Conservation (phyloP, 1,140 invertebrate species). For the Liolophura sinensis region DNA sequence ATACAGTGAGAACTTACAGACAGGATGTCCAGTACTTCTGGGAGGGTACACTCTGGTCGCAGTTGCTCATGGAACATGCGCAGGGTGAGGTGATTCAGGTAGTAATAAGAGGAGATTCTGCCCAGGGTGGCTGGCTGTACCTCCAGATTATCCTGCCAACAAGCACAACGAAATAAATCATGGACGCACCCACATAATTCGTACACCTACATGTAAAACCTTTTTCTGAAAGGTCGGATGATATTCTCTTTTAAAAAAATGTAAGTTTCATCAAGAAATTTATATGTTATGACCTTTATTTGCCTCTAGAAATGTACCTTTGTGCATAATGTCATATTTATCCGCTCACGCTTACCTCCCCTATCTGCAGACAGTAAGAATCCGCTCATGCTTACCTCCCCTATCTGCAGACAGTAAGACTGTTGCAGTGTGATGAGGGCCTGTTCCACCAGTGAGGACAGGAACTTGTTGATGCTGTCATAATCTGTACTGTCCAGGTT, state of each 20-base stretch:
- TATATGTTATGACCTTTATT: not conserved
- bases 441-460: conserved; percentile 74
- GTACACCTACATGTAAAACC: no score
- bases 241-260: no score
- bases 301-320: not conserved
- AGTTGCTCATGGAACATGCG: conserved; percentile 78
- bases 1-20: conserved; percentile 59
- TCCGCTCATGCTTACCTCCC: conserved; percentile 56
- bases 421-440: conserved; percentile 72
- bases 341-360: conserved; percentile 56
- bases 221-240: no score
- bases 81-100: conserved; percentile 92
- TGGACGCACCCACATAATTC: no score
- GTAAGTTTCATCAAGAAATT: no score
- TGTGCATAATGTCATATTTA: no score
- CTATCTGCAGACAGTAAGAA: conserved; percentile 76
- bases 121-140: conserved; percentile 85
- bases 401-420: conserved; percentile 75
- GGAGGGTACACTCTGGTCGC: conserved; percentile 66
- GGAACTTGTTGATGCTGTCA: conserved; percentile 68
- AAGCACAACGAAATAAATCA: not conserved
- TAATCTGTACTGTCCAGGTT: conserved; percentile 78
- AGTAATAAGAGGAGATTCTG: conserved; percentile 94
- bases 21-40: conserved; percentile 80
- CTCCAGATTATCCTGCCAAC: conserved; percentile 68